A percentile compares a stretch with the other conserved stretches of the same genome.
Evolutionary conservation across 2,797 vertebrate genomes (phyloP).

Genomic region (Lutjanus argentimaculatus): DNA sequence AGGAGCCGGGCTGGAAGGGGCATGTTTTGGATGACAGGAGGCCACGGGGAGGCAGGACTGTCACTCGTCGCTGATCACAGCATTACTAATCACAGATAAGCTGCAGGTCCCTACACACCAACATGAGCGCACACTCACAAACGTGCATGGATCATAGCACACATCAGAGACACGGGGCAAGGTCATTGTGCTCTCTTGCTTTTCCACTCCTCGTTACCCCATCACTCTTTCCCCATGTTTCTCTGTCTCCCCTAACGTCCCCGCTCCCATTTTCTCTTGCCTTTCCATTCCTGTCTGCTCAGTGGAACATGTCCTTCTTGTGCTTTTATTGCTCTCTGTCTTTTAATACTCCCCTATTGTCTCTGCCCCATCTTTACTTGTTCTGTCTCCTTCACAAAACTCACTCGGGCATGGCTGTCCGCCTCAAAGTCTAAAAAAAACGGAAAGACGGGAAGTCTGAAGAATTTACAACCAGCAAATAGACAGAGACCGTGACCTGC

Average conservation of each 20-base stretch:
- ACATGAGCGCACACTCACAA: constrained; percentile 42
- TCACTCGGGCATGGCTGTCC: constrained; percentile 27
- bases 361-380: constrained; percentile 20
- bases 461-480: constrained; percentile 74
- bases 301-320: constrained; percentile 33
- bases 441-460: constrained; percentile 8
- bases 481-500: constrained; percentile 62
- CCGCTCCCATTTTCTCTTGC: background rate
- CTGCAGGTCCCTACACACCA: constrained; percentile 59
- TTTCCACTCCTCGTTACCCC: constrained; percentile 20
- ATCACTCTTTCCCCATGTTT: constrained; percentile 31
- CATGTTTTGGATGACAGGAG: constrained; percentile 73
- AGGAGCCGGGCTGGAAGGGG: constrained; percentile 61
- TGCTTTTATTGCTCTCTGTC: constrained; percentile 55
- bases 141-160: constrained; percentile 69
- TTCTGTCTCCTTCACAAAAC: constrained; percentile 39
- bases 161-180: constrained; percentile 61
- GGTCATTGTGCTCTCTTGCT: constrained; percentile 58
- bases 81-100: constrained; percentile 84
- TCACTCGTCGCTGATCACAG: constrained; percentile 83
- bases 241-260: constrained; percentile 28
- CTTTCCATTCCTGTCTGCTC: constrained; percentile 18
- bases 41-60: constrained; percentile 62
- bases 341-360: constrained; percentile 46
- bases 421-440: constrained; percentile 11